Evolutionary conservation across 1,140 invertebrate species (phyloP).

Genomic region (Scaptomyza graminum): DNA sequence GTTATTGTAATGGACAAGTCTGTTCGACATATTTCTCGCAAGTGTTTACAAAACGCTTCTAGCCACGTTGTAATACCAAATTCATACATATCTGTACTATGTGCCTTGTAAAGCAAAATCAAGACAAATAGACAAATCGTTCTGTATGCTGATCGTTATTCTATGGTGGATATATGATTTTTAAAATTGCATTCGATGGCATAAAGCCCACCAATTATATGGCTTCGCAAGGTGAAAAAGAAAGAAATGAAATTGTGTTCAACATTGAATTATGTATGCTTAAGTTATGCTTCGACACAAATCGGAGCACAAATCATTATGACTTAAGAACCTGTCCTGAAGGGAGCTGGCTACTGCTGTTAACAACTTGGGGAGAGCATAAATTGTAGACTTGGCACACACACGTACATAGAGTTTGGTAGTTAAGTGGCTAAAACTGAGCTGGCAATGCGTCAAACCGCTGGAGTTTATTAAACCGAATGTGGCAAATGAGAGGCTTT

Average conservation of each 20-base stretch:
- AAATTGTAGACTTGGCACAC: constrained; percentile 28
- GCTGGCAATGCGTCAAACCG: constrained; percentile 76
- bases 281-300: not conserved
- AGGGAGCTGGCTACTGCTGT: not conserved
- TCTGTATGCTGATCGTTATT: too few relatives aligned
- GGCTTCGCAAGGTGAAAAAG: too few relatives aligned
- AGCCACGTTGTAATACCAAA: too few relatives aligned
- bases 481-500: constrained; percentile 74
- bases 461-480: constrained; percentile 61
- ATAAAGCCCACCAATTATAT: too few relatives aligned
- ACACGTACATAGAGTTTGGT: constrained; percentile 27
- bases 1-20: too few relatives aligned
- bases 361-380: constrained; percentile 43
- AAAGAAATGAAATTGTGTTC: not conserved
- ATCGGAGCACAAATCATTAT: constrained; percentile 16
- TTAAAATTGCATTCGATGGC: too few relatives aligned
- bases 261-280: not conserved
- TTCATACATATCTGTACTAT: too few relatives aligned
- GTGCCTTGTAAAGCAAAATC: too few relatives aligned
- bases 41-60: too few relatives aligned
- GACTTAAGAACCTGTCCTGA: constrained; percentile 16
- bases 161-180: too few relatives aligned
- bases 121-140: too few relatives aligned
- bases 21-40: too few relatives aligned
- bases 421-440: constrained; percentile 80